Conservation (phyloP, 2,797 vertebrate genomes). For the Enteromius trimaculatus region DNA sequence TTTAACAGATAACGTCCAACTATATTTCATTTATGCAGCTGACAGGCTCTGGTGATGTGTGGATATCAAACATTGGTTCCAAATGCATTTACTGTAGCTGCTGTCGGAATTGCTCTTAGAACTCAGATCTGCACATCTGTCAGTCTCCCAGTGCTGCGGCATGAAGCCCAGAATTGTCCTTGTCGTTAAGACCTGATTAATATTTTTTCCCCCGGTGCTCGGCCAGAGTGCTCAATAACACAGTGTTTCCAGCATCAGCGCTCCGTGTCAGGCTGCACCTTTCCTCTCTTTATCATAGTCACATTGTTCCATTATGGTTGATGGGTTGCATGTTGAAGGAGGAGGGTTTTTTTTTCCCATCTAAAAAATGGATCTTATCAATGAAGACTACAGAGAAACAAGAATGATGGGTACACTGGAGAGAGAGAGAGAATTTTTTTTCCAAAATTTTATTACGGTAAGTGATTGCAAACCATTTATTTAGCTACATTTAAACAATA, state of each 20-base stretch:
- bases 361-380: background rate
- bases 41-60: conserved; percentile 1
- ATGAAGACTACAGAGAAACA: conserved; percentile 9
- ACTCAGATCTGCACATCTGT: conserved; percentile 66
- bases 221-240: conserved; percentile 14
- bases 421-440: too few relatives aligned
- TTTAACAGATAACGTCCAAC: background rate
- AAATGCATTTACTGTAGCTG: conserved; percentile 37
- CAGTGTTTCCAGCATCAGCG: conserved; percentile 36
- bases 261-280: conserved; percentile 5
- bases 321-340: background rate
- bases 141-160: conserved; percentile 46
- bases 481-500: too few relatives aligned
- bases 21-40: background rate
- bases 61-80: conserved; percentile 10
- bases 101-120: conserved; percentile 56
- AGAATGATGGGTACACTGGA: background rate
- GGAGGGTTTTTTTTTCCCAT: background rate
- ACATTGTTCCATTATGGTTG: conserved; percentile 16
- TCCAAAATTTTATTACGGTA: too few relatives aligned
- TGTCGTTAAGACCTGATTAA: conserved; percentile 58
- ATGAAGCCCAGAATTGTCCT: conserved; percentile 56
- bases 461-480: too few relatives aligned
- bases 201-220: conserved; percentile 16
- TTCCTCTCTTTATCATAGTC: background rate